Percentiles rank a stretch among this genome's conserved stretches.
These are phyloP conservation scores for Zeugodacus cucurbitae DNA, from an alignment of 1,140 invertebrate genomes.

Conservation along the genomic window DNA sequence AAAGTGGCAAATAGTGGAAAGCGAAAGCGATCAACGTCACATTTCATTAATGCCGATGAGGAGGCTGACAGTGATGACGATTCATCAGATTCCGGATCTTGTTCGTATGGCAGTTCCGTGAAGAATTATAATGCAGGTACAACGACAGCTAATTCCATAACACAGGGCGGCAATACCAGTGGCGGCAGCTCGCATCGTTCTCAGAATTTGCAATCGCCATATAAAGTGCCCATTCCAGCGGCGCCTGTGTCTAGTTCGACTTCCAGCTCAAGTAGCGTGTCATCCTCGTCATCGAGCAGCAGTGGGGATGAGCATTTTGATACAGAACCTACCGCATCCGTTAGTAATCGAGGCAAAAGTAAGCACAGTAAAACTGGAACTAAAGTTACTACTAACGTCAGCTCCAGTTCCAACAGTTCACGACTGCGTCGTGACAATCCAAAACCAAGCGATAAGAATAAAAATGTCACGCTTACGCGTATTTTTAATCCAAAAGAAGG, in stretches of 20 bases:
- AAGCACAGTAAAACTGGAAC: neutral
- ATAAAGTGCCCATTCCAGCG: constrained; percentile 34
- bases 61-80: neutral
- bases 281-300: constrained; percentile 41
- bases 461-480: constrained; percentile 75
- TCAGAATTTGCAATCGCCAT: constrained; percentile 45
- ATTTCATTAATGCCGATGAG: neutral
- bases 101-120: constrained; percentile 42
- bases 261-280: constrained; percentile 29
- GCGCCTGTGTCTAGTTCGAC: neutral
- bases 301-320: constrained; percentile 46
- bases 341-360: constrained; percentile 39
- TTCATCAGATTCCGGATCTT: neutral
- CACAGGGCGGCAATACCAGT: too few relatives aligned
- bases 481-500: constrained; percentile 74
- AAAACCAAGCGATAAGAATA: constrained; percentile 72
- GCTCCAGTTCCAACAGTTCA: neutral
- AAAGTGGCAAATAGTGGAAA: neutral
- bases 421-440: constrained; percentile 56
- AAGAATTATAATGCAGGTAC: constrained; percentile 45
- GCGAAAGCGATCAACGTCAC: neutral
- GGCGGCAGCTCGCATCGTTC: constrained; percentile 41
- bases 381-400: neutral
- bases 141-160: constrained; percentile 38
- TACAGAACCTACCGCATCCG: constrained; percentile 31